A percentile compares a stretch with the other conserved stretches of the same genome.
phyloP scores from a whole-genome alignment of 2,888 invertebrate genomes.

The Ophioninae sp. region DNA sequence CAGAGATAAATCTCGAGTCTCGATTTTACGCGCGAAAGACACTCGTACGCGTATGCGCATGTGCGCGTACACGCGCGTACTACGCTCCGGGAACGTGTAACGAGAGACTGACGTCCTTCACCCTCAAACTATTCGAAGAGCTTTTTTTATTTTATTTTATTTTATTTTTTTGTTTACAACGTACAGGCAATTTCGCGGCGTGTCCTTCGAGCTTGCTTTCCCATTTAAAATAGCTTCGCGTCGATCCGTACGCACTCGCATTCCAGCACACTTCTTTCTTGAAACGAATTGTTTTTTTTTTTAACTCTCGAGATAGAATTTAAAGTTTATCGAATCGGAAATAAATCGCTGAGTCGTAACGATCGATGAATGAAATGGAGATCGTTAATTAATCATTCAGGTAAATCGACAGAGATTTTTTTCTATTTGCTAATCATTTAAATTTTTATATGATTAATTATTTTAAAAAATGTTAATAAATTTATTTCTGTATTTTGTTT shows the following conservation, averaged over 20 bases:
- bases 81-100: conserved; percentile 38
- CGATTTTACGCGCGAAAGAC: conserved; percentile 69
- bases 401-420: no score
- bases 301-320: not conserved
- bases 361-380: not conserved
- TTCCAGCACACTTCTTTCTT: not conserved
- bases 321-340: not conserved
- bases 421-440: no score
- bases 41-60: conserved; percentile 43
- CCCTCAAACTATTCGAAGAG: conserved; percentile 3
- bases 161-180: not conserved
- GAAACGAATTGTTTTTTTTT: not conserved
- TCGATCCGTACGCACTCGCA: not conserved
- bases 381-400: no score
- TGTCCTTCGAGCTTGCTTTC: conserved; percentile 15
- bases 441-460: no score
- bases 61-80: not conserved
- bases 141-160: not conserved
- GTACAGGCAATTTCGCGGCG: not conserved
- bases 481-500: no score
- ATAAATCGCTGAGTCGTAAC: not conserved
- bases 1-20: conserved; percentile 71
- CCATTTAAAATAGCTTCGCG: not conserved
- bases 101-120: conserved; percentile 49
- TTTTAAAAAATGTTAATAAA: no score